Base-by-base conservation (phyloP, 2,888 invertebrate genomes). In the Lomographa bimaculata region DNA sequence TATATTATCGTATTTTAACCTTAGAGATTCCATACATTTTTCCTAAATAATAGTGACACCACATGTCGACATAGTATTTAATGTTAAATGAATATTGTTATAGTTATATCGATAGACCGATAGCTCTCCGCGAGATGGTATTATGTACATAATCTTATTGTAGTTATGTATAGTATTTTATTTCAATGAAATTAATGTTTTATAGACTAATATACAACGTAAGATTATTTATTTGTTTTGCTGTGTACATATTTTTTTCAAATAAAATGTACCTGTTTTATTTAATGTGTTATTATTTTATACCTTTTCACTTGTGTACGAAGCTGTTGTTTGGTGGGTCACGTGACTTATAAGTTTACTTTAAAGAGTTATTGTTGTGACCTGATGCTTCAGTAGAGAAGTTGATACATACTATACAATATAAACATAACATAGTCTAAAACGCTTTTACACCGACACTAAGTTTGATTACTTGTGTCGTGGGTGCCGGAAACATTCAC, bases 191-290 rank as follows among this genome's bases (percentile, higher is more conserved):
- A 87, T 87, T 86, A 87, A 87, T 89, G 89, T 87, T 89, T 87
- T 87, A 87, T 86, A 89, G 87, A 89, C 81, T 87, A 87, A 87
- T 89, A 87, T 87, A 89, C 86, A 84, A 85, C 54, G 82, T 89
- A 89, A 89, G 87, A 87, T 87, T 89, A 89, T 89, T 89, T 87
- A 89, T 89, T 89, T 87, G 87, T 89, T 89, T 87, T 89, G 86
- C 86, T 87, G 86, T 87, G 89, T 89, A 89, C 86, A 89, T 89
- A 87, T 85, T 86, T 87, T 86, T 50, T 87, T 86, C 86, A 86
- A 87, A 87, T 87, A 86, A 87, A 87, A 82, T 86, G 89, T 89
- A 89, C 89, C 89, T 89, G 89, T 87, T 89, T 89, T 86, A 87
- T 77, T 78, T 81, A 68, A 57, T 55, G 46, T 49, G 51, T 55